A percentile compares a stretch with the other conserved stretches of the same genome.
Evolutionary conservation across 1,140 invertebrate species (phyloP).

Genomic region (Drosophila ironensis): DNA sequence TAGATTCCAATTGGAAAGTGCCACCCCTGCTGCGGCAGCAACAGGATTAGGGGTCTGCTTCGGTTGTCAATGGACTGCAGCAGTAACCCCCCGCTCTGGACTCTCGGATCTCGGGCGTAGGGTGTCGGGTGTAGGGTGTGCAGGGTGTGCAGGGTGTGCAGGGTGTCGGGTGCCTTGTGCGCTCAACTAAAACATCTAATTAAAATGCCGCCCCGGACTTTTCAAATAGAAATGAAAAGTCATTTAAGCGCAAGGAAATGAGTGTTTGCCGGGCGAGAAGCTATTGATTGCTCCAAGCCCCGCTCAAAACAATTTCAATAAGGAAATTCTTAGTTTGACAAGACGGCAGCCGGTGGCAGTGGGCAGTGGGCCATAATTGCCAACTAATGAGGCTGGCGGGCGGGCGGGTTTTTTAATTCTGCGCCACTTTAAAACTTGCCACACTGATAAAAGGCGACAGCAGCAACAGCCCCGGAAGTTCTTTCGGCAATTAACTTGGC

Average conservation of each 20-base stretch:
- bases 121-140: constrained; percentile 1
- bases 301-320: constrained; percentile 47
- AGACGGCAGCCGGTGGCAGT: constrained; percentile 2
- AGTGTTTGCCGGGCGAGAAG: constrained; percentile 3
- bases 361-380: constrained; percentile 50
- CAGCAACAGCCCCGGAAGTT: constrained; percentile 51
- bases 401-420: constrained; percentile 35
- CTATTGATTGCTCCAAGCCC: constrained; percentile 40
- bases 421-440: constrained; percentile 41
- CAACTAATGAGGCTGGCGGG: constrained; percentile 46
- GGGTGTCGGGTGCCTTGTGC: constrained; percentile 3
- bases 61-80: background rate
- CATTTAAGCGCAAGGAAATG: constrained; percentile 31
- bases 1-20: background rate
- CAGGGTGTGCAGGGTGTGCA: constrained; percentile 3
- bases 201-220: constrained; percentile 15
- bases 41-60: constrained; percentile 4
- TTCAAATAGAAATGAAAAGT: constrained; percentile 36
- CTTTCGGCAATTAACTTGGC: constrained; percentile 64
- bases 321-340: constrained; percentile 59
- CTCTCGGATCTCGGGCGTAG: too few species aligned
- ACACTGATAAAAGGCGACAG: constrained; percentile 51
- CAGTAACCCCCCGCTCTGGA: constrained; percentile 11
- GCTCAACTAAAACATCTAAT: constrained; percentile 27
- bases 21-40: background rate